Evolutionary conservation across 2,113 vertebrate genomes (phyloP).

Genomic region (Pseudorhombus dupliciocellatus): DNA sequence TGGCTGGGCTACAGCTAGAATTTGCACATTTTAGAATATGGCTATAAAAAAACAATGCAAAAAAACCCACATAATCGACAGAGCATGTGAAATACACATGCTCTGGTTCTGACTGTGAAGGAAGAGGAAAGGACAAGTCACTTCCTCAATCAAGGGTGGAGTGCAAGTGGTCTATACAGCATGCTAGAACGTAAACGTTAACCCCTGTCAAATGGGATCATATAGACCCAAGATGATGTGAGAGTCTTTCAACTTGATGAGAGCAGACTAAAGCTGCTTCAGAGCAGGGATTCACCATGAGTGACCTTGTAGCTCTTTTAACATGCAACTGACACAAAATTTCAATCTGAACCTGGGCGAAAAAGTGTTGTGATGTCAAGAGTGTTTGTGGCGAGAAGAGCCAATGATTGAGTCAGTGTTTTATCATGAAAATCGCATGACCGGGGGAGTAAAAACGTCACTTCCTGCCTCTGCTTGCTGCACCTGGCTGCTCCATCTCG

Average conservation of each 20-base stretch:
- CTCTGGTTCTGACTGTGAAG: constrained; percentile 36
- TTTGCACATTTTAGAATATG: constrained; percentile 47
- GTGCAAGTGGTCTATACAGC: background rate
- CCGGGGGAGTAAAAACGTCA: no score
- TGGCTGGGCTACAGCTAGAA: constrained; percentile 42
- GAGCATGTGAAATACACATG: constrained; percentile 24
- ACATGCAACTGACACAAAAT: no score
- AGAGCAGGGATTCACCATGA: no score
- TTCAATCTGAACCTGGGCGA: no score
- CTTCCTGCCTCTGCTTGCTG: no score
- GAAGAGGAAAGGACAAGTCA: constrained; percentile 57
- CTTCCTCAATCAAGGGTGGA: constrained; percentile 50
- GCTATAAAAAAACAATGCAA: constrained; percentile 38
- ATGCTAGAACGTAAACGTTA: background rate
- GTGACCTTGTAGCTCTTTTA: no score
- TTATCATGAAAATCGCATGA: no score
- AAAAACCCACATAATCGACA: background rate
- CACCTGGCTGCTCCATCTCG: no score
- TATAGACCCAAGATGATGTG: background rate
- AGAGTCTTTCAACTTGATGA: background rate
- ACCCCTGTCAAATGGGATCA: constrained; percentile 14
- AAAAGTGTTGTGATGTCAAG: no score
- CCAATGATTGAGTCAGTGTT: no score
- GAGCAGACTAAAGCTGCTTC: no score
- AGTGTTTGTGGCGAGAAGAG: no score